phyloP scores from a whole-genome alignment of 2,797 vertebrate genomes.

The Dromococcyx pavoninus region DNA sequence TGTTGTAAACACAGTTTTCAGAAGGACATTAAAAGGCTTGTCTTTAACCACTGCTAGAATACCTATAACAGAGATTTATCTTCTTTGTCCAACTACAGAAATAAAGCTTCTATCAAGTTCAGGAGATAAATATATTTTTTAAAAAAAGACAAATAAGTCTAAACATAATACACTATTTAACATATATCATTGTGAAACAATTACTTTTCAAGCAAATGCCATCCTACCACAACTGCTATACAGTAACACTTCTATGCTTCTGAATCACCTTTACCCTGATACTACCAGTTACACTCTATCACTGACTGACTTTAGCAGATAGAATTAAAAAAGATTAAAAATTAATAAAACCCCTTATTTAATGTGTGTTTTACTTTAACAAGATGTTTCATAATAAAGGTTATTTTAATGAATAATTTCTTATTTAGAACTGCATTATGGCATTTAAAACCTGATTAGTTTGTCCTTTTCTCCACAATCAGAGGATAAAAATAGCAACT shows the following conservation, averaged over 20 bases:
- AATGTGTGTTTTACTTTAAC: background rate
- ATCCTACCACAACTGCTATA: background rate
- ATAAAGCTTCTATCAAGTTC: background rate
- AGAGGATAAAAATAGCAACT: background rate
- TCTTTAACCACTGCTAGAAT: background rate
- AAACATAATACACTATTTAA: background rate
- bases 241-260: background rate
- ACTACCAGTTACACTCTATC: background rate
- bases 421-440: background rate
- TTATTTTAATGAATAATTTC: background rate
- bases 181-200: background rate
- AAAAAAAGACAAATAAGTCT: background rate
- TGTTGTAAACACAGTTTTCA: background rate
- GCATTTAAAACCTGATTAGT: slow-evolving; percentile 26
- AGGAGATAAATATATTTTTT: background rate
- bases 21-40: background rate
- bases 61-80: background rate
- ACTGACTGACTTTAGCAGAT: background rate
- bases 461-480: background rate
- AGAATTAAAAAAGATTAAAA: background rate
- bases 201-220: background rate
- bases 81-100: background rate
- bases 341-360: background rate
- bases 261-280: background rate
- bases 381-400: background rate